Evolutionary conservation across 2,888 invertebrate genomes (phyloP).

Genomic region (Limnephilus auricula): DNA sequence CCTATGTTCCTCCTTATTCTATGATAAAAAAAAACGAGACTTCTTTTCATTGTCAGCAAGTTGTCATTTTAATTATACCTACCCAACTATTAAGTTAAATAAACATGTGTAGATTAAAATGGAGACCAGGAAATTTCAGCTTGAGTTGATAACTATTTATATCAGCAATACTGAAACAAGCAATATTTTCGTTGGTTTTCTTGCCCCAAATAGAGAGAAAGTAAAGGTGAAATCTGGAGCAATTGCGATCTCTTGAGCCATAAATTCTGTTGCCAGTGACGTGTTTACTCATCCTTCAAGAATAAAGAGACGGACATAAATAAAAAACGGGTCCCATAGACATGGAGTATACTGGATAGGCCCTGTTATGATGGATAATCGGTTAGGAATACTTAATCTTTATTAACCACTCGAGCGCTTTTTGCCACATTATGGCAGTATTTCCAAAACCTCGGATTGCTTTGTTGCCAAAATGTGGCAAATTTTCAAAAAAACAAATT

Average conservation of each 20-base stretch:
- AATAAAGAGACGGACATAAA: neutral
- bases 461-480: too few relatives aligned
- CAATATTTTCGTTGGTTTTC: neutral
- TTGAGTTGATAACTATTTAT: neutral
- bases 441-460: too few relatives aligned
- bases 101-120: too few relatives aligned
- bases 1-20: too few relatives aligned
- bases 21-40: too few relatives aligned
- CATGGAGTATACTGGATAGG: neutral
- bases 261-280: neutral
- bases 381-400: neutral
- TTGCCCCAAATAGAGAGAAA: neutral
- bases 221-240: neutral
- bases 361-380: neutral
- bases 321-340: neutral
- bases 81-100: too few relatives aligned
- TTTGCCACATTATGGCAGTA: too few relatives aligned
- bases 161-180: neutral
- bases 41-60: too few relatives aligned
- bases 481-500: too few relatives aligned
- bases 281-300: conserved; percentile 18
- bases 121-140: neutral
- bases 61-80: too few relatives aligned
- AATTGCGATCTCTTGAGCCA: neutral
- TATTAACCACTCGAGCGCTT: too few relatives aligned